Base-by-base conservation (phyloP, 2,888 invertebrate species). In the Caenorhabditis sp. region DNA sequence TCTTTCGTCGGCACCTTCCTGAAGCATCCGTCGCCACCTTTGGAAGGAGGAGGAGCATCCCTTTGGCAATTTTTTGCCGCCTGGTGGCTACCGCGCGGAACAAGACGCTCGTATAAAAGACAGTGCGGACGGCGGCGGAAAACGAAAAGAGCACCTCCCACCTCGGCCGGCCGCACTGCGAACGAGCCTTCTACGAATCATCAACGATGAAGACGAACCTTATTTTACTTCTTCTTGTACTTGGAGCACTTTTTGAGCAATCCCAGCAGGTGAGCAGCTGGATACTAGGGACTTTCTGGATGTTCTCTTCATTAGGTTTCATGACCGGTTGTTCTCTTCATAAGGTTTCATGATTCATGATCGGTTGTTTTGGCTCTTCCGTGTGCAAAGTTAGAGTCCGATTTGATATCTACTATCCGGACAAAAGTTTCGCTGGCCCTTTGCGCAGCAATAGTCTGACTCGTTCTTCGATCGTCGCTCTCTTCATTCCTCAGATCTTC, bases 41-140 rank as follows among this genome's bases (percentile, higher is more conserved):
- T 24, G 52, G 11, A 32, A 26, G 56, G 50, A 58, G 66, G 66
- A 56, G 66, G 58, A 66, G 66, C 66, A 66, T 58, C 66, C 48
- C 41, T 30, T 39, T 32, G 48, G 48, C 55, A 58, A 35, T 66
- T 66, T 66, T 66, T 58, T 66, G 48, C 68, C 68, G 68, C 68
- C 68, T 68, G 58, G 59, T 68, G 68, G 68, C 68, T 68, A 68
- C 59, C 68, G 68, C 58, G 66, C 58, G 68, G 52, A 68, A 68
- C 68, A 59, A 52, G 68, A n/a, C 58, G 58, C 7, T 24, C 43
- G 68, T 68, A 68, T 68, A 68, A 52, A 68, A 68, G 68, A 68
- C 30, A 24, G 66, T 43, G 43, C 30, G 52, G 30, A 26, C 11
- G 52, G 35, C 50, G 43, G 50, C 52, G 58, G 56, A 52, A 52